Evolutionary conservation across 2,888 invertebrate genomes (phyloP), one percentile per base, ranked within the genome.

Genomic region (Luffia ferchaultella): DNA sequence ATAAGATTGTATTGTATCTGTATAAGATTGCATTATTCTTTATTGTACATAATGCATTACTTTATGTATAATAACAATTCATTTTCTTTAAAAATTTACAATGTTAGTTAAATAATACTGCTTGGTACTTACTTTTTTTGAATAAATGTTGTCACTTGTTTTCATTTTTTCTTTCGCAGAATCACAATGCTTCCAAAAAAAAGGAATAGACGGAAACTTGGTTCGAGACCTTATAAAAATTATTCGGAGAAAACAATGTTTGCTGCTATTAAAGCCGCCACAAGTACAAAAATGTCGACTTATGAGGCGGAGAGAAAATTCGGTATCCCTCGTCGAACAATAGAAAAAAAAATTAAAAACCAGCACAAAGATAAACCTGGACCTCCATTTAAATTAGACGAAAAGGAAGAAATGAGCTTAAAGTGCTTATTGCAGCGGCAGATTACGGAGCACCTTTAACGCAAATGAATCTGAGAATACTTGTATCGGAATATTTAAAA

Each of bases 331-430:
- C 52, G 56, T 16, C 48, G 54, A 18, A 56, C 55, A 45, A 52
- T 55, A 50, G 50, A n/a, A 53, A 15, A 58, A 57, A 48, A 54
- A 49, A 55, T 54, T 42, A 57, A 61, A 55, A 48, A 58, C 18
- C 52, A 52, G 51, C 56, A 56, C 30, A 42, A 30, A 17, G 52
- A 50, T 50, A 43, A 46, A 42, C 41, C 48, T 51, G 53, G 55
- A 9, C 40, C 40, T 9, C 40, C 9, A 15, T 40, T 9, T 15
- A 7, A 15, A 40, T 40, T 40, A 9, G 15, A 7, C 9, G 40
- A 40, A 15, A 40, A 44, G 16, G 16, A 44, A 16, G 44, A 44
- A 16, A 9, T 44, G 12, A 7, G 16, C 7, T 40, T 9, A 40
- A 40, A 40, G 40, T 40, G 40, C 40, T 40, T 40, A 40, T 40